Base-by-base conservation (phyloP, 2,797 vertebrate species). In the Jordanella pulchra region DNA sequence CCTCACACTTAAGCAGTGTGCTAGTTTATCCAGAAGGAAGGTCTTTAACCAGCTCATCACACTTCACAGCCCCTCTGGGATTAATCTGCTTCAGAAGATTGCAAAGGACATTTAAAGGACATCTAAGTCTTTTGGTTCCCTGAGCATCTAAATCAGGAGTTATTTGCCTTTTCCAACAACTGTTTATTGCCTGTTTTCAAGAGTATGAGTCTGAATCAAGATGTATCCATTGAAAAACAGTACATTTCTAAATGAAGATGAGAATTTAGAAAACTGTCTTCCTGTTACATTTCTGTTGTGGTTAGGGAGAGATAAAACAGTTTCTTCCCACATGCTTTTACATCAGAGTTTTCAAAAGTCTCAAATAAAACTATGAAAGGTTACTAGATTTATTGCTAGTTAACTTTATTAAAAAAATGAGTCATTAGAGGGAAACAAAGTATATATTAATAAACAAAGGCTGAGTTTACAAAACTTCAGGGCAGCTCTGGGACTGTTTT, bases 1-100 rank as follows among this genome's bases (percentile, higher is more conserved):
- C 60, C 60, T 17, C 47, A 75, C 64, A 76, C 65, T 44, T 69
- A 67, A 54, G 64, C 78, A 73, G 60, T 81, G 81, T 23, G 4
- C 65, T 1, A 42, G 64, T 77, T 77, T 47, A 42, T 80, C 87
- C 87, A 88, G 81, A 77, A 86, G 85, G 82, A 83, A 63, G 83
- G 82, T 25, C 81, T 77, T 81, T 85, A 74, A 86, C 69, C 71
- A 79, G 76, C 83, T 81, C 56, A 72, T 77, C 79, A 55, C 1
- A 7, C 67, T 60, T 25, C 61, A 69, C 28, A 47, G 54, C 21
- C 73, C 73, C 13, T 12, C 69, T 28, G 80, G 83, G 78, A 84
- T 55, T 77, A 77, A 13, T 47, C 3, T 5, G 47, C 76, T 73
- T 80, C 72, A 74, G 70, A 51, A 50, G 67, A 69, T 39, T 65